Evolutionary conservation across 1,140 invertebrate species (phyloP).

Genomic region (Drosophila arizonae): DNA sequence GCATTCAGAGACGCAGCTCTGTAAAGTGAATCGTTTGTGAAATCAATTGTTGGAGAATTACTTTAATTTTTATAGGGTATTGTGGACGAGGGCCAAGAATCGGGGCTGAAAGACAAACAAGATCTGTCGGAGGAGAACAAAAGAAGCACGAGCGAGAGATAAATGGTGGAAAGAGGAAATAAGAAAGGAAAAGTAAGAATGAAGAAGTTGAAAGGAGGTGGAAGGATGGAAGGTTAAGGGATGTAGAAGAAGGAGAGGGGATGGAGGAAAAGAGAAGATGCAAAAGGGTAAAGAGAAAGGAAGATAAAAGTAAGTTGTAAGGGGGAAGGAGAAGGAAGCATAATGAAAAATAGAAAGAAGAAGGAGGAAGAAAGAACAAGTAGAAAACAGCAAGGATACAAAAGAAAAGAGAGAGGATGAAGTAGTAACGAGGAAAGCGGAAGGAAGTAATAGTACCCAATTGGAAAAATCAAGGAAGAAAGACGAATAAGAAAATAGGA

Average conservation of each 20-base stretch:
- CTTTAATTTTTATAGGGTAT: background rate
- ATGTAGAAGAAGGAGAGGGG: background rate
- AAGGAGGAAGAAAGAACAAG: background rate
- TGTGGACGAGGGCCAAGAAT: background rate
- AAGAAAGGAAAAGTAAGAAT: background rate
- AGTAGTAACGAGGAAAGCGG: background rate
- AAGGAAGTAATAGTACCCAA: too few species aligned
- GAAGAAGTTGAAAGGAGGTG: background rate
- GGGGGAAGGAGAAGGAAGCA: background rate
- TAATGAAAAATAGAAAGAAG: background rate
- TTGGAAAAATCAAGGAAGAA: background rate
- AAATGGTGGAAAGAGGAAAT: too few species aligned
- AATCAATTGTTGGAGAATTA: background rate
- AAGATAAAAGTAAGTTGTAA: background rate
- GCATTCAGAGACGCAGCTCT: background rate
- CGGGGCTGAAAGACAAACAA: too few species aligned
- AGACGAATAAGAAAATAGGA: background rate
- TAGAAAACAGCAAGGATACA: background rate
- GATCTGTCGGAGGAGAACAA: too few species aligned
- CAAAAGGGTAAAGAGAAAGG: background rate
- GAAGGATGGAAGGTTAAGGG: background rate
- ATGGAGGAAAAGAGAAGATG: background rate
- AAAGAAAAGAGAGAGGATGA: background rate
- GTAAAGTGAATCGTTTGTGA: slow-evolving; percentile 1
- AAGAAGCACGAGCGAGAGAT: too few species aligned